Evolutionary conservation across 2,888 invertebrate species (phyloP).

Genomic region (Dusona sp.): DNA sequence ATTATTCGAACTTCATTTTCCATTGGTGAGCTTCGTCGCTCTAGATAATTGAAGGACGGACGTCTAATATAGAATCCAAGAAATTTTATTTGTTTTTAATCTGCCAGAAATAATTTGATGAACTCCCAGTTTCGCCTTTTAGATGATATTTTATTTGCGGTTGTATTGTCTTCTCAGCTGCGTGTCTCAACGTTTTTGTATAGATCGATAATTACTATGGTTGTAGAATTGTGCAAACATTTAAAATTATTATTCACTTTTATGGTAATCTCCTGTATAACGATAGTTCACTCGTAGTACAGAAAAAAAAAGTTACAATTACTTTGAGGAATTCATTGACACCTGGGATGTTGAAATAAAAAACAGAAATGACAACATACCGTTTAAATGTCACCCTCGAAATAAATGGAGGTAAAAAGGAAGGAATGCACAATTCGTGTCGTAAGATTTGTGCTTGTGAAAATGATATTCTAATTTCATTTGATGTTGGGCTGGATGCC

Average conservation of each 20-base stretch:
- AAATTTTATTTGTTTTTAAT: background rate
- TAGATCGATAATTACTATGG: background rate
- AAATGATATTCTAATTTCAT: constrained; percentile 61
- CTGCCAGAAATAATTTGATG: background rate
- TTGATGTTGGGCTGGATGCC: constrained; percentile 38
- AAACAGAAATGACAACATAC: constrained; percentile 14
- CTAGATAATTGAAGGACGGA: background rate
- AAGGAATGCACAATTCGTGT: background rate
- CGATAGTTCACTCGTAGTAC: background rate
- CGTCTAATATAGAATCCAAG: background rate
- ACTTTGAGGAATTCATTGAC: background rate
- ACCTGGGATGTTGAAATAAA: constrained; percentile 27
- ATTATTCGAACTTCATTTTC: background rate
- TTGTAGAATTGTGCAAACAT: background rate
- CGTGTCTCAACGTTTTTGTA: background rate
- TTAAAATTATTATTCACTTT: background rate
- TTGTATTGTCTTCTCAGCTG: background rate
- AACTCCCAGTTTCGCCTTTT: background rate
- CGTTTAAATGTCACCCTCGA: constrained; percentile 8
- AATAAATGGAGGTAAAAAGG: background rate
- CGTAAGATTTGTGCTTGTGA: constrained; percentile 45
- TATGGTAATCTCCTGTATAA: background rate
- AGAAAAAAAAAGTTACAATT: background rate
- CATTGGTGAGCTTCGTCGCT: background rate
- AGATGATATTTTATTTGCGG: background rate